These are phyloP conservation scores for Drosophila anceps DNA, from an alignment of 2,888 invertebrate genomes.

Conservation along the genomic window DNA sequence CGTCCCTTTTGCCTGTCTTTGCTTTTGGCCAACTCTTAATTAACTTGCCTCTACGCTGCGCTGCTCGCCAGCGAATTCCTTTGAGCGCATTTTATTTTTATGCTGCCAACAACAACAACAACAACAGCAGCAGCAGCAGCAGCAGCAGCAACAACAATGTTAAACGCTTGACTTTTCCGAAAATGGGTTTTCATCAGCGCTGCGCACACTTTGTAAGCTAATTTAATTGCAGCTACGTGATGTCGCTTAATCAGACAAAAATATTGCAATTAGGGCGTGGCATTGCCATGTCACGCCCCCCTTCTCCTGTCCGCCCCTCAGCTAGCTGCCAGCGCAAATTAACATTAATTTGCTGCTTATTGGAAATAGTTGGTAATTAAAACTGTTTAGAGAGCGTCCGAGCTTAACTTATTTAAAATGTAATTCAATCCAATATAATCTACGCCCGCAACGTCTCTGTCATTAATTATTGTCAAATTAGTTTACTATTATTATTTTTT, in stretches of 20 bases:
- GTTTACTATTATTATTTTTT: background rate
- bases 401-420: constrained; percentile 33
- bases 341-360: constrained; percentile 57
- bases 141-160: constrained; percentile 50
- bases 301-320: background rate
- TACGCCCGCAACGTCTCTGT: background rate
- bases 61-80: constrained; percentile 61
- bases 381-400: constrained; percentile 23
- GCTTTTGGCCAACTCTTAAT: constrained; percentile 71
- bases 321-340: constrained; percentile 30
- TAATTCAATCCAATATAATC: constrained; percentile 15
- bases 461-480: constrained; percentile 21
- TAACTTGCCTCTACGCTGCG: constrained; percentile 68
- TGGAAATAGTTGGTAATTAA: constrained; percentile 55
- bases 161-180: constrained; percentile 63
- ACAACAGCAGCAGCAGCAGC: constrained; percentile 4
- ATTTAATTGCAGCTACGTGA: constrained; percentile 78
- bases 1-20: constrained; percentile 44
- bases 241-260: constrained; percentile 64
- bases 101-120: constrained; percentile 39
- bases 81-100: constrained; percentile 72
- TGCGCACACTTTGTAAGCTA: constrained; percentile 67
- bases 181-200: constrained; percentile 68
- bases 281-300: background rate
- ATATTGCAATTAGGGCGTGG: constrained; percentile 63